Base-by-base conservation (phyloP, 2,888 invertebrate genomes). In the Cataglyphis albicans region DNA sequence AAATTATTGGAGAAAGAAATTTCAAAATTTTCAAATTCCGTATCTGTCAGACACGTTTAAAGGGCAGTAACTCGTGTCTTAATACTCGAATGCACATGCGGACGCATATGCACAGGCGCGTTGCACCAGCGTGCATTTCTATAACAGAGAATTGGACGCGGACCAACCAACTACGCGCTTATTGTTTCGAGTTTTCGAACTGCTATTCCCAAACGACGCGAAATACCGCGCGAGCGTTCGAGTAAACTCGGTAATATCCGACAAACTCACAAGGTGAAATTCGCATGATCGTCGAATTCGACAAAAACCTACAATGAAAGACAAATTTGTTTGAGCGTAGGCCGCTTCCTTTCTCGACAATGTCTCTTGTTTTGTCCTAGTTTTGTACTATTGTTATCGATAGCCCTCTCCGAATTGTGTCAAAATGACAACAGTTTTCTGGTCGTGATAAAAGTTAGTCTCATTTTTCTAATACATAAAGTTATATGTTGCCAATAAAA, bases 81-180 rank as follows among this genome's bases (percentile, higher is more conserved):
- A 67, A 68, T 59, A 74, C 88, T 29, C 18, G 63, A 63, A 9
- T 59, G 88, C 75, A 57, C 48, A 52, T 59, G 55, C 72, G 84
- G 81, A 12, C 84, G 88, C 88, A 88, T 88, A 84, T 65, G 73
- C 83, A 41, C 44, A 88, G 88, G 88, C 63, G 83, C 78, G 52
- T 12, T 25, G 48, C 55, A 38, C 15, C 25, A 29, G 21, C 18
- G 38, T 25, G 63, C 25, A 72, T 63, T 83, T 83, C 68, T 38
- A 61, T 59, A 78, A 35, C 25, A 25, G 52, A 32, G 44, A 55
- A 82, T 35, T 64, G 48, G 38, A 21, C 59, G 68, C 72, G 63
- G 12, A 25, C 41, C n/a, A 63, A 63, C 41, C 59, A 32, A 74
- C 38, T 67, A 10, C 55, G 32, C 38, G 78, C 75, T 84, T 80